A percentile compares a stretch with the other conserved stretches of the same genome.
phyloP scores from a whole-genome alignment of 2,888 invertebrate genomes.

The Cartodere bifasciata region DNA sequence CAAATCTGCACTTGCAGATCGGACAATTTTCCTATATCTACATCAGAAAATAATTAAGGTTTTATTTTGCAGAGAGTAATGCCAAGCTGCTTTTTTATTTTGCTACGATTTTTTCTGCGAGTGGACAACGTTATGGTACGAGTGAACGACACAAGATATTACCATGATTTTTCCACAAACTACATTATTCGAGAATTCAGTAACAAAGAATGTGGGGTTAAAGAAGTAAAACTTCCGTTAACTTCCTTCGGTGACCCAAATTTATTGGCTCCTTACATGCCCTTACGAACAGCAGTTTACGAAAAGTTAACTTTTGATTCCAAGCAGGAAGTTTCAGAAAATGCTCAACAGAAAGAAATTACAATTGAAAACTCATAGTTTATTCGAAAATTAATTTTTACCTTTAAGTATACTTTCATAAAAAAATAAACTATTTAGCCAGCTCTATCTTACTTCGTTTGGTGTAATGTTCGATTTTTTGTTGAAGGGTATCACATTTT shows the following conservation, averaged over 20 bases:
- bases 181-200: conserved; percentile 76
- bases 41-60: too few species aligned
- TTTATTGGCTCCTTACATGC: conserved; percentile 52
- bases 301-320: conserved; percentile 31
- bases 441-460: conserved; percentile 44
- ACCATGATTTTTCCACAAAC: conserved; percentile 62
- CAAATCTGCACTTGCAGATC: neutral
- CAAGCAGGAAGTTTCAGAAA: conserved; percentile 1
- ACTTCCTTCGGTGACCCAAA: conserved; percentile 53
- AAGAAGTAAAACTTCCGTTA: conserved; percentile 51
- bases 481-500: conserved; percentile 71
- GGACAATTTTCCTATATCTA: neutral
- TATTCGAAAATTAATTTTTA: too few species aligned
- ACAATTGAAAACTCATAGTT: too few species aligned
- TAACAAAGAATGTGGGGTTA: conserved; percentile 59
- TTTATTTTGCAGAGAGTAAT: conserved; percentile 71
- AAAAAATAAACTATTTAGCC: too few species aligned
- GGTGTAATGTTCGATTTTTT: conserved; percentile 60
- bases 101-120: conserved; percentile 82
- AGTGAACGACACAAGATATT: conserved; percentile 78
- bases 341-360: too few species aligned
- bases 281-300: conserved; percentile 37
- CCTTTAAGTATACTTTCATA: too few species aligned
- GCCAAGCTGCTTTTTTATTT: conserved; percentile 84
- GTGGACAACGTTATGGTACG: conserved; percentile 87